Evolutionary conservation across 1,140 invertebrate genomes (phyloP), one percentile per base, ranked within the genome.

Genomic region (Camponotus pennsylvanicus): DNA sequence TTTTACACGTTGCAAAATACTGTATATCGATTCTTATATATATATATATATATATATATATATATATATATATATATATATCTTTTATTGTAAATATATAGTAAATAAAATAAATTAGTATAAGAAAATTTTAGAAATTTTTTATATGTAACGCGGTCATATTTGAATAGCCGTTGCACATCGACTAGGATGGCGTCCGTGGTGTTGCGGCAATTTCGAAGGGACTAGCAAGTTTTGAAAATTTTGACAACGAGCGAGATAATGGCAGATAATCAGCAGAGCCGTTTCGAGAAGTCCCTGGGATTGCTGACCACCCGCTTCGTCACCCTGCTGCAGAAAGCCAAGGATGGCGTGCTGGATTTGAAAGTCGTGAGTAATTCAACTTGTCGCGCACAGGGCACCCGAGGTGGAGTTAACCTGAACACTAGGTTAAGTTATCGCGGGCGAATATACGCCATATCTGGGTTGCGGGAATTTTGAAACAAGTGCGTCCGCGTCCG

Each of bases 231-330:
- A 89, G 88, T 94, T 95, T 95, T 95, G 90, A 94, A 95, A 94
- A 93, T 94, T 94, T 94, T 93, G 92, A 93, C 94, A 92, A 94
- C 92, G 92, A 91, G 88, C 89, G 85, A 45, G 73, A 96, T 92
- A 93, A 96, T 96, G 96, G 95, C 95, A 91, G 96, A 96, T 92
- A 96, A 94, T 92, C 95, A 95, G 86, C 96, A 96, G 86, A 97
- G 96, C 95, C 96, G 97, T 93, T 98, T 97, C 93, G 99, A 99
- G 95, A 99, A 99, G 95, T 99, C 99, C 91, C 96, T 99, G 83
- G 99, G 99, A 86, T 96, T 99, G 92, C 96, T 99, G 88, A 99
- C 99, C 42, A 98, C 99, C 87, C 98, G 98, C 93, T 99, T 99
- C 95, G 98, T 99, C 37, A 97, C 97, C 73, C 96, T 99, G 88